These are phyloP conservation scores for Clupea harengus DNA, from an alignment of 2,113 vertebrate species.

Conservation along the genomic window DNA sequence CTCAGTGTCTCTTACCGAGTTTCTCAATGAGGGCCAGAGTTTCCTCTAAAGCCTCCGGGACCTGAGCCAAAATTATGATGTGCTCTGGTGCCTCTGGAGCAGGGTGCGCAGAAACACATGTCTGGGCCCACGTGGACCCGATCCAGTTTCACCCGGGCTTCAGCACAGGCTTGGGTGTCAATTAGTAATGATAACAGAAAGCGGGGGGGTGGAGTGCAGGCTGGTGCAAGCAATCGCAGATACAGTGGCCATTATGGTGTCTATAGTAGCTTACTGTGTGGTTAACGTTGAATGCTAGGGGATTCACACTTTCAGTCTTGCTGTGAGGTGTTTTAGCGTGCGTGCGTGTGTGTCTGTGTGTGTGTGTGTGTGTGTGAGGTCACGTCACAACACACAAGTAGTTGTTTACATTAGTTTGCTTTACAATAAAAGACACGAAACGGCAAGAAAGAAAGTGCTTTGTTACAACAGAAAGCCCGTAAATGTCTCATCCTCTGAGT, in stretches of 20 bases:
- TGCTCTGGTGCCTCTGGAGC: slow-evolving; percentile 35
- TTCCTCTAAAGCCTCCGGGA: slow-evolving; percentile 40
- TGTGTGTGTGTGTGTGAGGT: background rate
- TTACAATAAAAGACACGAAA: background rate
- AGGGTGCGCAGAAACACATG: slow-evolving; percentile 31
- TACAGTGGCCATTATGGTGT: slow-evolving; percentile 7
- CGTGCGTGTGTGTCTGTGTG: background rate
- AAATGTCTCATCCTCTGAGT: background rate
- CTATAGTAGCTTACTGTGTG: slow-evolving; percentile 9
- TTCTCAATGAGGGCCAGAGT: slow-evolving; percentile 41
- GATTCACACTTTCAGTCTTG: slow-evolving; percentile 1
- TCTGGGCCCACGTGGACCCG: slow-evolving; percentile 7
- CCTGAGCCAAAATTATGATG: slow-evolving; percentile 49
- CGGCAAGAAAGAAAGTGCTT: background rate
- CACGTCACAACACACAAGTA: background rate
- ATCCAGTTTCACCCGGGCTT: slow-evolving; percentile 31
- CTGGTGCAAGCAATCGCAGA: background rate
- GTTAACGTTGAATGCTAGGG: slow-evolving; percentile 3
- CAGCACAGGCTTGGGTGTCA: slow-evolving; percentile 28
- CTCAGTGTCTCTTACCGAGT: slow-evolving; percentile 40
- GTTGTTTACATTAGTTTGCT: background rate
- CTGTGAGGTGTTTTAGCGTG: background rate
- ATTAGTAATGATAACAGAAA: slow-evolving; percentile 4
- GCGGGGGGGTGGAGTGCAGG: background rate
- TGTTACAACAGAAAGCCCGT: background rate